phyloP scores from a whole-genome alignment of 2,797 vertebrate genomes.

The Pseudomugil tenellus region DNA sequence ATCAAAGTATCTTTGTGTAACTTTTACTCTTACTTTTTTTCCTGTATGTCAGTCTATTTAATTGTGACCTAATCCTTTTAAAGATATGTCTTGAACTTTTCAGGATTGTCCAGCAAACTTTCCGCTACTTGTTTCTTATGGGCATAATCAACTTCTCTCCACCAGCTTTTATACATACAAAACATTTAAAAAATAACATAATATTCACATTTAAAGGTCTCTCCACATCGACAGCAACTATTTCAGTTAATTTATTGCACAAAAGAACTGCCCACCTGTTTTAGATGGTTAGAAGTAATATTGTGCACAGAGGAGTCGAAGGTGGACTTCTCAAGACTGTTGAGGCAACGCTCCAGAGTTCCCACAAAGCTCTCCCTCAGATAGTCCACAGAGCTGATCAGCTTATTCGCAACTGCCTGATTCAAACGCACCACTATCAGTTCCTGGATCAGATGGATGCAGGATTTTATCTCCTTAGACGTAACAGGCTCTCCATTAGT shows the following conservation, averaged over 20 bases:
- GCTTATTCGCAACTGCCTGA: conserved; percentile 95
- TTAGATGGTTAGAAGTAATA: conserved; percentile 92
- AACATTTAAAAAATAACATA: background rate
- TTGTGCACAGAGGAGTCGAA: conserved; percentile 87
- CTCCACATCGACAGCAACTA: background rate
- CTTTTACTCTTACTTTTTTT: background rate
- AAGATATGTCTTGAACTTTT: too few species aligned
- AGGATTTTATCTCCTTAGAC: conserved; percentile 92
- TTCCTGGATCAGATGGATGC: conserved; percentile 96
- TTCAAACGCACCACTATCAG: conserved; percentile 93
- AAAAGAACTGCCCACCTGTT: conserved; percentile 78
- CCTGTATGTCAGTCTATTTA: background rate
- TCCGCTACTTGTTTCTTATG: too few species aligned
- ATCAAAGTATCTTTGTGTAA: background rate
- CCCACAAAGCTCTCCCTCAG: conserved; percentile 97
- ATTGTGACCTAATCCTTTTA: too few species aligned
- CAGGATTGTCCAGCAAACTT: too few species aligned
- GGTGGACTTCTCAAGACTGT: conserved; percentile 93
- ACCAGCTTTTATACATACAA: background rate
- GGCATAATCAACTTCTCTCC: background rate
- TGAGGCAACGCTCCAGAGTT: conserved; percentile 94
- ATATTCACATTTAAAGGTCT: background rate
- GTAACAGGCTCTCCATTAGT: conserved; percentile 92
- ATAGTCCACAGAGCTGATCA: conserved; percentile 97
- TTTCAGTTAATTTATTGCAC: background rate